Conservation (phyloP, 2,797 vertebrate genomes). For the Pangasius larnaudii region DNA sequence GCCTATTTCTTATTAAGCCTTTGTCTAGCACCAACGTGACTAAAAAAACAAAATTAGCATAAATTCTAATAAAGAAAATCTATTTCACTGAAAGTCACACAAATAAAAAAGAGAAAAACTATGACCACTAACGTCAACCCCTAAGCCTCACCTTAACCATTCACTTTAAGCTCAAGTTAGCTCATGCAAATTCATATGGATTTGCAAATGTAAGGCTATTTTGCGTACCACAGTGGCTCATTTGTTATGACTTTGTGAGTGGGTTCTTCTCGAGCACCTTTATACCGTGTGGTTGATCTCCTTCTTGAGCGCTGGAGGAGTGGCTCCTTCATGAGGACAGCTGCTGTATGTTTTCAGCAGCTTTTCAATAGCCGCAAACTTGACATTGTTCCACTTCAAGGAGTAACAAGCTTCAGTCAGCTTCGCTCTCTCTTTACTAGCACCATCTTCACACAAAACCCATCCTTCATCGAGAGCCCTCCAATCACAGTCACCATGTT, state of each 20-base stretch:
- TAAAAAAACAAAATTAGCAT: neutral
- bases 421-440: slow-evolving; percentile 23
- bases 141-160: neutral
- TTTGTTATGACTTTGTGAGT: slow-evolving; percentile 33
- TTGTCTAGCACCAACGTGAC: neutral
- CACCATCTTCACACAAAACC: slow-evolving; percentile 44
- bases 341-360: slow-evolving; percentile 53
- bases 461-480: slow-evolving; percentile 54
- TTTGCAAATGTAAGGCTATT: neutral
- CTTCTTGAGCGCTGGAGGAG: neutral
- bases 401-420: slow-evolving; percentile 46
- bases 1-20: neutral
- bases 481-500: slow-evolving; percentile 70
- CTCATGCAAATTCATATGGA: slow-evolving; percentile 21
- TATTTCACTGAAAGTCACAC: neutral
- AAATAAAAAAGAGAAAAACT: neutral
- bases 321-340: slow-evolving; percentile 48
- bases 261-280: neutral
- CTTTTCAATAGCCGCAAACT: slow-evolving; percentile 59
- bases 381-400: slow-evolving; percentile 55
- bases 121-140: neutral
- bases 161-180: neutral
- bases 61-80: neutral
- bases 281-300: slow-evolving; percentile 22
- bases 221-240: slow-evolving; percentile 24